phyloP scores from a whole-genome alignment of 2,888 invertebrate genomes.

The Drosophila subquinaria region DNA sequence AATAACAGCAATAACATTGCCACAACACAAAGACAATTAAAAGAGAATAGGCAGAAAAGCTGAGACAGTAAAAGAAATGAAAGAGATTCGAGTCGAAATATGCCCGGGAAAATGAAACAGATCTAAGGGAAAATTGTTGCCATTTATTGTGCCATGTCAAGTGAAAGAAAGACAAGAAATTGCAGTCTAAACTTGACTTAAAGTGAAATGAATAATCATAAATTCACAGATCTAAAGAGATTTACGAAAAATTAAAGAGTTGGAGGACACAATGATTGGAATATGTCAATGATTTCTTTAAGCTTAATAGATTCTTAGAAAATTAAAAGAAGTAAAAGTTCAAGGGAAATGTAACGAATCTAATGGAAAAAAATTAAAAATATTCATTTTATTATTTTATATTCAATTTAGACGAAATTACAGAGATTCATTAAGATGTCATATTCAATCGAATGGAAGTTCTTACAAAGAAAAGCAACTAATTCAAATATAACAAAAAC shows the following conservation, averaged over 20 bases:
- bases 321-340: no score
- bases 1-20: conserved; percentile 53
- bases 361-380: no score
- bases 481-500: neutral
- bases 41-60: conserved; percentile 42
- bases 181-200: neutral
- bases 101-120: conserved; percentile 35
- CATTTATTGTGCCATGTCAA: conserved; percentile 25
- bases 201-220: neutral
- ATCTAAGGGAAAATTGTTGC: conserved; percentile 45
- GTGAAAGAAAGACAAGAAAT: neutral
- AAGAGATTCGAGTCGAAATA: conserved; percentile 22
- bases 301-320: neutral
- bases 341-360: no score
- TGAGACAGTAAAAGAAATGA: conserved; percentile 28
- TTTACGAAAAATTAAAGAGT: neutral
- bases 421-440: no score
- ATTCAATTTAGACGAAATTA: no score
- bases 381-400: no score
- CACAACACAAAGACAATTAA: conserved; percentile 59
- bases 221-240: neutral
- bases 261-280: neutral
- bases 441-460: neutral
- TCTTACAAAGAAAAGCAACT: neutral
- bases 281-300: no score